phyloP scores from a whole-genome alignment of 2,113 vertebrate genomes.

The Sylvietta virens region DNA sequence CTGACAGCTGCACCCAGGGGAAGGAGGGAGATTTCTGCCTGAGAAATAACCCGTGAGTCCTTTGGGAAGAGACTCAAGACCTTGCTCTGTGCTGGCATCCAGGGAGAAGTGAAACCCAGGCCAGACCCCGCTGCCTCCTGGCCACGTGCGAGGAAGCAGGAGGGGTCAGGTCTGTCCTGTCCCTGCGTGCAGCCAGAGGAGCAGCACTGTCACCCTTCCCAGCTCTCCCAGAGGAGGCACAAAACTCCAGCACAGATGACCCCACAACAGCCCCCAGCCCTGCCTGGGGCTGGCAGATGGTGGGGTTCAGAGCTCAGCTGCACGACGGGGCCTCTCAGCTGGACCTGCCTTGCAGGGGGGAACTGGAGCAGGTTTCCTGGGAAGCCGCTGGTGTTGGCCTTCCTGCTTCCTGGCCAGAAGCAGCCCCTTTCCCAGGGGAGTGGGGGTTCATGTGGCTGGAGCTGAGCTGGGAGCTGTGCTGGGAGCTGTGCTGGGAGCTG shows the following conservation, averaged over 20 bases:
- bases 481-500: background rate
- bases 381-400: background rate
- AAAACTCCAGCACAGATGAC: background rate
- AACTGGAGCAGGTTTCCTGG: background rate
- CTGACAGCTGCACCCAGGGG: rapidly evolving
- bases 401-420: background rate
- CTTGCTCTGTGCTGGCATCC: background rate
- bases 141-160: background rate
- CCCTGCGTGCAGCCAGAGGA: background rate
- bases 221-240: background rate
- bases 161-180: background rate
- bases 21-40: background rate
- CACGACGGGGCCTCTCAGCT: rapidly evolving
- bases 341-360: background rate
- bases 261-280: background rate
- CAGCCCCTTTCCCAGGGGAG: background rate
- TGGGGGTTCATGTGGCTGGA: background rate
- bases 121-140: background rate
- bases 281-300: background rate
- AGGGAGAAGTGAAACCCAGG: background rate
- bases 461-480: background rate
- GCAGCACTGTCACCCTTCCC: background rate
- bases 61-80: background rate
- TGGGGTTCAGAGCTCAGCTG: background rate
- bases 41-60: background rate